phyloP scores from a whole-genome alignment of 2,888 invertebrate species.

The Vanessa cardui region DNA sequence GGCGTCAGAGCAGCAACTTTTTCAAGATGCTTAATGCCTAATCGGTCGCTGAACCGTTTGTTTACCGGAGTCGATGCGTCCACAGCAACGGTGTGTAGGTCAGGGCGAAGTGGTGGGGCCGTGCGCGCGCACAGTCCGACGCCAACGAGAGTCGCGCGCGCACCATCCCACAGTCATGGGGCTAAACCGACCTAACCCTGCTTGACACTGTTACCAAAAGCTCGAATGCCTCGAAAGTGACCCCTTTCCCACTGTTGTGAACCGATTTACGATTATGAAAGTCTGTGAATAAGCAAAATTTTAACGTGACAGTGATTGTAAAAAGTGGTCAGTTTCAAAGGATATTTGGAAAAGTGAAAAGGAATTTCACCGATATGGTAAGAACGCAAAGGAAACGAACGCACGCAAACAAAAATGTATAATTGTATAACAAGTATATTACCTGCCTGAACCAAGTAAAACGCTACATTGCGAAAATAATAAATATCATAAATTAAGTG shows the following conservation, averaged over 20 bases:
- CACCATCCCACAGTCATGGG: slow-evolving; percentile 62
- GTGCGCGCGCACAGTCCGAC: slow-evolving; percentile 59
- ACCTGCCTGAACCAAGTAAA: neutral
- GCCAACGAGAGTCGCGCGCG: slow-evolving; percentile 65
- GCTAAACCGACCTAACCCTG: slow-evolving; percentile 52
- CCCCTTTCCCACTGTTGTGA: slow-evolving; percentile 62
- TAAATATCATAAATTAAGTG: neutral
- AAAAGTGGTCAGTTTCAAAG: slow-evolving; percentile 64
- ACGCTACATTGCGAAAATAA: neutral
- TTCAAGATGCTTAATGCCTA: slow-evolving; percentile 60
- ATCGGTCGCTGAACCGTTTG: slow-evolving; percentile 82
- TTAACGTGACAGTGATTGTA: slow-evolving; percentile 64
- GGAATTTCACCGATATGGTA: slow-evolving; percentile 38
- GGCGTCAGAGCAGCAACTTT: slow-evolving; percentile 53
- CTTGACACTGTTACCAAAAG: slow-evolving; percentile 53
- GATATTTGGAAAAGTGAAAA: slow-evolving; percentile 52
- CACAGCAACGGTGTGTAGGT: slow-evolving; percentile 72
- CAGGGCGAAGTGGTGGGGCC: slow-evolving; percentile 66
- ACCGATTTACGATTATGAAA: slow-evolving; percentile 68
- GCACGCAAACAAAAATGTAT: neutral
- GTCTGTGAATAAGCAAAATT: slow-evolving; percentile 56
- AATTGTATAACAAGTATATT: neutral
- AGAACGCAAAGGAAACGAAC: slow-evolving; percentile 6
- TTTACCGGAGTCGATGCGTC: slow-evolving; percentile 72
- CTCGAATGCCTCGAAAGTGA: slow-evolving; percentile 66